Evolutionary conservation across 1,140 invertebrate species (phyloP).

Genomic region (Pachypsylla venusta): DNA sequence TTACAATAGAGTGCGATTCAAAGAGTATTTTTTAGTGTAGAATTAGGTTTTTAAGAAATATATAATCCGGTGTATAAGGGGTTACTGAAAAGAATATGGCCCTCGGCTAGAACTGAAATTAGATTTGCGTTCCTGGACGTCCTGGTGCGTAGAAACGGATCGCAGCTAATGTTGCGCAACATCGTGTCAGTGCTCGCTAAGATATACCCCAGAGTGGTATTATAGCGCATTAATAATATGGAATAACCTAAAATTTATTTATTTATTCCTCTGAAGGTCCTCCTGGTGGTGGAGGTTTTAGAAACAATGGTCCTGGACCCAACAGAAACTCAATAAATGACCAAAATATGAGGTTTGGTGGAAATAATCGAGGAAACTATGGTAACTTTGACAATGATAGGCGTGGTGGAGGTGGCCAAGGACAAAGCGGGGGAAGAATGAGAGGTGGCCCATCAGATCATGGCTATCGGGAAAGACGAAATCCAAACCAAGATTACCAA

Average conservation of each 20-base stretch:
- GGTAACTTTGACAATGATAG: slow-evolving; percentile 27
- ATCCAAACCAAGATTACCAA: slow-evolving; percentile 18
- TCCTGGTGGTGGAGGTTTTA: not conserved
- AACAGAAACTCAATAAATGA: slow-evolving; percentile 17
- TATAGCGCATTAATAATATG: not conserved
- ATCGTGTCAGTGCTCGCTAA: too few species aligned
- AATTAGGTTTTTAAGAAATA: too few species aligned
- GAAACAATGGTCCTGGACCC: slow-evolving; percentile 3
- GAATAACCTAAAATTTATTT: not conserved
- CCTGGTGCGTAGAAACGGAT: too few species aligned
- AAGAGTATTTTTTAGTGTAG: too few species aligned
- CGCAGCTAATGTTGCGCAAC: too few species aligned
- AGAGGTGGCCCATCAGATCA: slow-evolving; percentile 21
- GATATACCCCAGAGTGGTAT: too few species aligned
- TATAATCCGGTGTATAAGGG: too few species aligned
- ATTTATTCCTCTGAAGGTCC: not conserved
- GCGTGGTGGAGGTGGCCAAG: slow-evolving; percentile 32
- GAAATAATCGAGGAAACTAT: slow-evolving; percentile 11
- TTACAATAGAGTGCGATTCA: too few species aligned
- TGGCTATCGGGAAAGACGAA: slow-evolving; percentile 17
- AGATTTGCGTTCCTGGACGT: too few species aligned
- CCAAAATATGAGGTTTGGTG: not conserved
- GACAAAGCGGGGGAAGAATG: slow-evolving; percentile 26
- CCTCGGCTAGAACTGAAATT: too few species aligned
- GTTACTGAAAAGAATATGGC: too few species aligned